Conservation (phyloP, 2,888 invertebrate species). For the Ectemnius lituratus region DNA sequence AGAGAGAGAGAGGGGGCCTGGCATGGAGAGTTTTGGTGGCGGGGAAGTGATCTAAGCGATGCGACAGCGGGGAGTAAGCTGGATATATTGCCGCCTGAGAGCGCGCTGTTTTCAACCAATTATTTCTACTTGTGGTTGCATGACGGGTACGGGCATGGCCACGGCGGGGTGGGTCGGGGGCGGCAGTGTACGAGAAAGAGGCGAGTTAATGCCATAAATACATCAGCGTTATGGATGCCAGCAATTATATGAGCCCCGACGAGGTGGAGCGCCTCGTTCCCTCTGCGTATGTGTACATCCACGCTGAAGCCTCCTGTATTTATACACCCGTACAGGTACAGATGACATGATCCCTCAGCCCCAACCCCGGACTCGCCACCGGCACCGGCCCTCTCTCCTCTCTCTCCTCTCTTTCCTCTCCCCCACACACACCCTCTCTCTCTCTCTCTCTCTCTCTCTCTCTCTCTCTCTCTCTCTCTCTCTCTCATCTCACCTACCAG, state of each 20-base stretch:
- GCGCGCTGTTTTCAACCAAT: constrained; percentile 77
- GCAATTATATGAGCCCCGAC: constrained; percentile 76
- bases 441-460: constrained; percentile 62
- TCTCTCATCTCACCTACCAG: too few relatives aligned
- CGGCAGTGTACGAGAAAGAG: constrained; percentile 73
- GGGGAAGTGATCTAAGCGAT: constrained; percentile 76
- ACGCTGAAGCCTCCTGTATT: constrained; percentile 22
- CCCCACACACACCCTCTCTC: constrained; percentile 56
- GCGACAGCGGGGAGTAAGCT: constrained; percentile 77
- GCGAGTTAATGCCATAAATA: constrained; percentile 78
- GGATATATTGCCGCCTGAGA: constrained; percentile 76
- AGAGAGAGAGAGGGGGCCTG: constrained; percentile 56
- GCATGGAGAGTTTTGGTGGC: constrained; percentile 69
- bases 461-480: too few relatives aligned
- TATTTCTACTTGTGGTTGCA: constrained; percentile 80
- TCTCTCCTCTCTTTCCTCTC: too few relatives aligned
- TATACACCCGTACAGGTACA: constrained; percentile 41
- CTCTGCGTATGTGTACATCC: constrained; percentile 31
- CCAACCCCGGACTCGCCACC: background rate
- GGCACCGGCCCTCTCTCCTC: too few relatives aligned
- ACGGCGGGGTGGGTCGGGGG: constrained; percentile 75
- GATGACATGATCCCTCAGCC: constrained; percentile 73
- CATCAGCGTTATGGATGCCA: constrained; percentile 78
- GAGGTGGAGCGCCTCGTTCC: constrained; percentile 71
- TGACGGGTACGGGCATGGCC: constrained; percentile 78